phyloP scores from a whole-genome alignment of 2,113 vertebrate species.

The rabbit (Oryctolagus cuniculus) region DNA sequence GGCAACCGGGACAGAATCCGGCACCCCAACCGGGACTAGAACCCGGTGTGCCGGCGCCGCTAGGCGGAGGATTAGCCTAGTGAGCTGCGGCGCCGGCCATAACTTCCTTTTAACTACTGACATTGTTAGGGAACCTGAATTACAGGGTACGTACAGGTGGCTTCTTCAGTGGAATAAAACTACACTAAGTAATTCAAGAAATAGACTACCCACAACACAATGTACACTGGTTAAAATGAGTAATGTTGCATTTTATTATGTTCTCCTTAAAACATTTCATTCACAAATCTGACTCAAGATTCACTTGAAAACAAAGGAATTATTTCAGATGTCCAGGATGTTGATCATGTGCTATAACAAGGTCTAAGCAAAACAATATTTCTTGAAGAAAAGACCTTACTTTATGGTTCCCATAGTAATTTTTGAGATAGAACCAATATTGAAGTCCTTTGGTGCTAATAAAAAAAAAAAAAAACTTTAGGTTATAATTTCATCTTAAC shows the following conservation, averaged over 20 bases:
- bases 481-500: not conserved
- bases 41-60: no score
- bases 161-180: not conserved
- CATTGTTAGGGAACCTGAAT: not conserved
- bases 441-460: not conserved
- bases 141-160: not conserved
- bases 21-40: no score
- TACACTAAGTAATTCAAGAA: not conserved
- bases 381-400: not conserved
- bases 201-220: not conserved
- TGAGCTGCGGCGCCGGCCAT: no score
- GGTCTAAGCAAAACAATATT: not conserved
- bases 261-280: not conserved
- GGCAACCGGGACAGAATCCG: no score
- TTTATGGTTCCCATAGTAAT: not conserved
- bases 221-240: not conserved
- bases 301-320: not conserved
- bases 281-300: not conserved
- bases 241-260: slow-evolving; percentile 8
- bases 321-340: not conserved
- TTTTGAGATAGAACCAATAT: slow-evolving; percentile 10
- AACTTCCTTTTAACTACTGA: not conserved
- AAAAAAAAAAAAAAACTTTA: not conserved
- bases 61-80: no score
- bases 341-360: not conserved